Base-by-base conservation (phyloP, 2,113 vertebrate genomes). In the Electrona antarctica region DNA sequence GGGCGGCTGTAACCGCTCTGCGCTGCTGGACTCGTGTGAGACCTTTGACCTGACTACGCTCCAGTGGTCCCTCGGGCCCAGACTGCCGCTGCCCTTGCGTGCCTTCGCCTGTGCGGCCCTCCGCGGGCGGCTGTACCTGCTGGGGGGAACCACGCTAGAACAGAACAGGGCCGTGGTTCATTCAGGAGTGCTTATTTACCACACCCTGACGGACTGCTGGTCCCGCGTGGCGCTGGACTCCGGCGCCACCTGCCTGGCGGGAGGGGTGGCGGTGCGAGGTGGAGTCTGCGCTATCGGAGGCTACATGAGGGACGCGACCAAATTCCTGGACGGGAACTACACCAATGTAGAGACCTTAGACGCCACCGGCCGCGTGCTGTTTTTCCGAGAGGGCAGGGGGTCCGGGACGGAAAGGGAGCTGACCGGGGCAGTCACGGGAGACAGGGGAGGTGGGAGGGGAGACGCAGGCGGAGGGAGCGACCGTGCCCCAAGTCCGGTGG, bases 261-360 rank as follows among this genome's bases (percentile, higher is more conserved):
- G 92, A 12, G 94, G 93, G 3, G 93, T 95, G 9, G 91, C 93
- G 0, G 93, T 95, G 58, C 90, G 92, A 14, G 92, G 94, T 0
- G 94, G 93, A 5, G 89, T 95, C 12, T 95, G 93, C 2, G 94
- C 94, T 5, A 93, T 95, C 0, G 94, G 93, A 0, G 94, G 94
- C 1, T 94, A 94, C 81, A 89, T 93, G 86, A 90, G 93, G 63
- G 94, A 94, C 1, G 92, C 91, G 29, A 93, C 91, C 3, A 94
- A 92, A 75, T 94, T 94, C 63, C 65, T 93, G 45, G 92, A 92
- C 10, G 93, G 92, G 8, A 92, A 92, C 77, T 92, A 88, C 73
- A 93, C 92, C 45, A 90, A 91, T 4, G 76, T 92, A 65, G 93
- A 94, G 82, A 93, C 93, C 0, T 69, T 93, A n/a, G 93, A 94